A percentile compares a stretch with the other conserved stretches of the same genome.
Conservation (phyloP, 1,140 invertebrate genomes). For the Zaprionus davidi region DNA sequence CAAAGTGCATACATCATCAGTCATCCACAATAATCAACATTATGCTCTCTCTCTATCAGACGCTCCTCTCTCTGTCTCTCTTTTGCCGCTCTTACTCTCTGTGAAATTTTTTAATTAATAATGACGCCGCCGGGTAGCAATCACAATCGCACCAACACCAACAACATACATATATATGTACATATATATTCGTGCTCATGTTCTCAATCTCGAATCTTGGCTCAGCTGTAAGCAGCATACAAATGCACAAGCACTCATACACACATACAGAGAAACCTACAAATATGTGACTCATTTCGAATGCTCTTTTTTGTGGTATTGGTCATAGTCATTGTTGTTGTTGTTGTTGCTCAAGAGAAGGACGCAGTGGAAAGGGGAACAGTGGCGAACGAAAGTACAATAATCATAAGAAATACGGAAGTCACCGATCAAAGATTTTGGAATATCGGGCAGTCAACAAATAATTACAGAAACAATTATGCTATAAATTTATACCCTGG, state of each 20-base stretch:
- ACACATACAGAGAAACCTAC: conserved; percentile 28
- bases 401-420: background rate
- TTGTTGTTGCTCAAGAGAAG: conserved; percentile 29
- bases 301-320: conserved; percentile 51
- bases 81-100: conserved; percentile 26
- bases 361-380: conserved; percentile 18
- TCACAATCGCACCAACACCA: conserved; percentile 34
- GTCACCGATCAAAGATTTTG: conserved; percentile 6
- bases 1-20: conserved; percentile 55
- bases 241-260: conserved; percentile 33
- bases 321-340: conserved; percentile 62
- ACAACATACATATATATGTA: background rate
- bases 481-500: background rate
- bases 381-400: background rate
- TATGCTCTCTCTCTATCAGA: conserved; percentile 22
- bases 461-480: background rate
- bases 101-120: conserved; percentile 69
- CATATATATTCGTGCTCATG: conserved; percentile 26
- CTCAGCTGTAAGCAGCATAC: conserved; percentile 46
- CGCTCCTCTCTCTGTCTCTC: conserved; percentile 9
- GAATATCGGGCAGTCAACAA: background rate
- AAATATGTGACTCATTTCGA: conserved; percentile 57
- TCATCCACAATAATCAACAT: conserved; percentile 51
- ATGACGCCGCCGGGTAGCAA: conserved; percentile 60
- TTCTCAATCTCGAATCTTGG: conserved; percentile 41